A percentile compares a stretch with the other conserved stretches of the same genome.
phyloP scores from a whole-genome alignment of 2,113 vertebrate species.

The Lagopus muta region DNA sequence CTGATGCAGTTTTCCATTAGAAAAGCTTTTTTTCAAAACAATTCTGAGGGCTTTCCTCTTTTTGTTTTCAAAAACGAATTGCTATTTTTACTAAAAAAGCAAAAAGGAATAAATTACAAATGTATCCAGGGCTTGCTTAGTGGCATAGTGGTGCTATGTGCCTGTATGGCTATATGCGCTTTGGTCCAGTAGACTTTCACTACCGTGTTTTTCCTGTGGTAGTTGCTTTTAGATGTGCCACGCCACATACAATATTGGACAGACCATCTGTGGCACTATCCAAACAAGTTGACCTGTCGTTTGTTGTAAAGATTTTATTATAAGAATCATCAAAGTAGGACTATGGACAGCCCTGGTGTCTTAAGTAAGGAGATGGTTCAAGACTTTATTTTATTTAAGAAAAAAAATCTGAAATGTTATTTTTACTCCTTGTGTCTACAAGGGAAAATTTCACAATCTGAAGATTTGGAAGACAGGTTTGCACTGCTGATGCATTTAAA shows the following conservation, averaged over 20 bases:
- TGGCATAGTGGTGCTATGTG: neutral
- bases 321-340: neutral
- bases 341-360: neutral
- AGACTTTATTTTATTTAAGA: neutral
- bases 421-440: neutral
- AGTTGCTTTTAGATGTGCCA: neutral
- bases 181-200: neutral
- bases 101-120: neutral
- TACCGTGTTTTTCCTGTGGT: neutral
- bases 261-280: neutral
- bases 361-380: neutral
- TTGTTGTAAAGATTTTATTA: neutral
- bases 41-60: neutral
- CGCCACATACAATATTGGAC: neutral
- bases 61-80: neutral
- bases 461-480: neutral
- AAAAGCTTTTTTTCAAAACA: neutral
- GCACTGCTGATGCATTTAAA: neutral
- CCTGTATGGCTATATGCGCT: neutral
- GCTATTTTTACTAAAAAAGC: neutral
- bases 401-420: neutral
- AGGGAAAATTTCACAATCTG: neutral
- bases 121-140: neutral
- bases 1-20: neutral
- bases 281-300: neutral